phyloP scores from a whole-genome alignment of 2,888 invertebrate genomes.

The Hirudinaria manillensis region DNA sequence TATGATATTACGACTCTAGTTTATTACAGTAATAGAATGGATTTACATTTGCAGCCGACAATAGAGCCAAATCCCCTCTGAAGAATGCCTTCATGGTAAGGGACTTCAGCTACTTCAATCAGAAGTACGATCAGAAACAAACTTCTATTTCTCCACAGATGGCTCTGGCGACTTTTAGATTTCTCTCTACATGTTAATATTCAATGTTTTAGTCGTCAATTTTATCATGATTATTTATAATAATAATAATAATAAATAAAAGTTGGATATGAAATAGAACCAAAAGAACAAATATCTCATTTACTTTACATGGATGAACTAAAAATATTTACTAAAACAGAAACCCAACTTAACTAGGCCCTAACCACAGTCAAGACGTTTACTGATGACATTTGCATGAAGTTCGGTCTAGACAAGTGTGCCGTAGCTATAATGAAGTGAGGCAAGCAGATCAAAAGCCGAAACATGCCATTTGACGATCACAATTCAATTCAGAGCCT shows the following conservation, averaged over 20 bases:
- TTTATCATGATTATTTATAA: not conserved
- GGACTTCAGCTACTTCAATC: constrained; percentile 81
- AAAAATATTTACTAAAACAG: too few species aligned
- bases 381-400: too few species aligned
- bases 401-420: too few species aligned
- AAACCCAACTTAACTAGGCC: too few species aligned
- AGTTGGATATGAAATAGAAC: too few species aligned
- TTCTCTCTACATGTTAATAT: constrained; percentile 77
- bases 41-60: constrained; percentile 66
- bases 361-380: too few species aligned
- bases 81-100: constrained; percentile 47
- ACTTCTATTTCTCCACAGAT: constrained; percentile 77
- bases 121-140: constrained; percentile 69
- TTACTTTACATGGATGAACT: too few species aligned
- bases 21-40: too few species aligned
- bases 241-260: not conserved
- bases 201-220: not conserved
- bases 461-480: too few species aligned
- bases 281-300: too few species aligned
- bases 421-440: not conserved
- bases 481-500: too few species aligned
- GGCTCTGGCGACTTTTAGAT: constrained; percentile 87
- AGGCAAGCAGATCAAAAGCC: not conserved
- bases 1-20: too few species aligned
- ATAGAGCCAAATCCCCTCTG: constrained; percentile 69